Percentiles rank a stretch among this genome's conserved stretches.
Evolutionary conservation across 2,113 vertebrate genomes (phyloP).

Genomic region (Odobenus rosmarus): DNA sequence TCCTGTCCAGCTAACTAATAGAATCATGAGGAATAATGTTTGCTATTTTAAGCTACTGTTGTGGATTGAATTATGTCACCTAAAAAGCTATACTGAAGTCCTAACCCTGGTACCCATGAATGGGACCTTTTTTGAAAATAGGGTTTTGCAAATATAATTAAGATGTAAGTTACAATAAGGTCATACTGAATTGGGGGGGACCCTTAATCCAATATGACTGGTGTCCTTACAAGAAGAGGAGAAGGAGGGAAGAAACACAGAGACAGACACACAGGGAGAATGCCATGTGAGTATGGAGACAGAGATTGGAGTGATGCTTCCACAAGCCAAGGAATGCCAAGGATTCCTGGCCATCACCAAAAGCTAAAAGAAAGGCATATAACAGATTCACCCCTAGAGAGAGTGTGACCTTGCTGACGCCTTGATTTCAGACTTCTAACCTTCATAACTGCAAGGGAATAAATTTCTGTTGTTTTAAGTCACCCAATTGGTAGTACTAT

Average conservation of each 20-base stretch:
- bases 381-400: background rate
- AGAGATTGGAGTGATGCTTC: background rate
- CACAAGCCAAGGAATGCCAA: background rate
- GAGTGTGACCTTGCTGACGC: background rate
- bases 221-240: background rate
- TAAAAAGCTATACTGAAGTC: background rate
- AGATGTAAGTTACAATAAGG: background rate
- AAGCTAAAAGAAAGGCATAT: background rate
- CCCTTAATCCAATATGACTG: background rate
- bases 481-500: background rate
- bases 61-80: background rate
- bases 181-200: background rate
- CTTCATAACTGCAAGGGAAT: background rate
- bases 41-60: background rate
- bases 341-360: background rate
- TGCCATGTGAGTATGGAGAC: background rate
- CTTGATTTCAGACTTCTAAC: constrained; percentile 7
- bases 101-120: background rate
- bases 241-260: background rate
- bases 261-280: background rate
- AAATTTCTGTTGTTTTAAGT: background rate
- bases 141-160: constrained; percentile 27
- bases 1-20: background rate
- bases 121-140: background rate
- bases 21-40: background rate